Evolutionary conservation across 2,888 invertebrate species (phyloP).

Genomic region (Ochlodes sylvanus): DNA sequence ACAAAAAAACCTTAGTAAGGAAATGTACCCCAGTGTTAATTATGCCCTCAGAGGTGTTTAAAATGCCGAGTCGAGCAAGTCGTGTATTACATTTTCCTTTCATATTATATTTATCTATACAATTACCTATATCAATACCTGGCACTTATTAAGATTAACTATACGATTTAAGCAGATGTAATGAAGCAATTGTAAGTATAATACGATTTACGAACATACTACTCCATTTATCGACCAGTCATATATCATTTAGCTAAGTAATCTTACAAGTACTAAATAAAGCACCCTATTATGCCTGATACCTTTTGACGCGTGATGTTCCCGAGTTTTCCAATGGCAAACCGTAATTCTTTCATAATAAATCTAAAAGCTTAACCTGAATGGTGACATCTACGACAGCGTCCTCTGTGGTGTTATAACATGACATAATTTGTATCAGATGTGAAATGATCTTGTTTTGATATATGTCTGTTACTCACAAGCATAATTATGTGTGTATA

Average conservation of each 20-base stretch:
- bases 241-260: neutral
- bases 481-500: neutral
- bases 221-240: neutral
- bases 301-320: neutral
- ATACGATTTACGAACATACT: neutral
- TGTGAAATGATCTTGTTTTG: neutral
- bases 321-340: no score
- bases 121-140: no score
- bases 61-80: no score
- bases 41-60: no score
- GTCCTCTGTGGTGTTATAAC: neutral
- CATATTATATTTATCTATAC: no score
- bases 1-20: no score
- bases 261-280: neutral
- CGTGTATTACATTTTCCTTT: no score
- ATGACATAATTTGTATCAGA: neutral
- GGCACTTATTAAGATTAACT: no score
- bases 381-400: no score
- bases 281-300: neutral
- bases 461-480: neutral
- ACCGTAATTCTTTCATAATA: no score
- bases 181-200: neutral
- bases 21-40: no score
- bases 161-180: neutral
- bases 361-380: no score